A percentile compares a stretch with the other conserved stretches of the same genome.
Evolutionary conservation across 2,113 vertebrate genomes (phyloP).

Genomic region (Fulica atra): DNA sequence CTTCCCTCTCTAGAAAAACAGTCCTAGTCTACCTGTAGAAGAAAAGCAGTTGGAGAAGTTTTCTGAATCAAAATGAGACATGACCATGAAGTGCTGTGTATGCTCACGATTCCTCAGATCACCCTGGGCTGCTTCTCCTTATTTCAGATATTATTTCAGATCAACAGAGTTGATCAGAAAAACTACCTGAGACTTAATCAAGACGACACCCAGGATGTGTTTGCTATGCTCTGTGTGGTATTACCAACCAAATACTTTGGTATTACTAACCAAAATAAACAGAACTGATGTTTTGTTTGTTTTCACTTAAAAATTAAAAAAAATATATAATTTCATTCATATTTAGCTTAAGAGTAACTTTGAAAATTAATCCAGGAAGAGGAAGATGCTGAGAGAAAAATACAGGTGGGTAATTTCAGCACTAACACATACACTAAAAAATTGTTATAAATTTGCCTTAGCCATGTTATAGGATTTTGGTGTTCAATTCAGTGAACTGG

Average conservation of each 20-base stretch:
- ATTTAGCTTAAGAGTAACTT: neutral
- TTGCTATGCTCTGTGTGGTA: neutral
- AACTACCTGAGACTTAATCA: neutral
- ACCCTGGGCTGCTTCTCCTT: neutral
- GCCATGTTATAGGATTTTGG: neutral
- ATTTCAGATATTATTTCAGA: neutral
- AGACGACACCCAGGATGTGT: neutral
- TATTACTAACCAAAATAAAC: neutral
- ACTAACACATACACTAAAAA: neutral
- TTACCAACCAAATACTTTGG: no score
- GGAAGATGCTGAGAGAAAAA: neutral
- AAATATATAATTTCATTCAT: neutral
- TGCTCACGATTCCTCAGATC: neutral
- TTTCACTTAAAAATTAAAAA: neutral
- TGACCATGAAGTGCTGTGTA: neutral
- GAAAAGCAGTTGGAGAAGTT: neutral
- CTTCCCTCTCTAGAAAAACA: neutral
- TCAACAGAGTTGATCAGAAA: neutral
- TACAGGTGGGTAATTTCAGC: neutral
- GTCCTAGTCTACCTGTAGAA: neutral
- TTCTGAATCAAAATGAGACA: neutral
- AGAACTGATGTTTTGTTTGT: neutral
- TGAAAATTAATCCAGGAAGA: neutral
- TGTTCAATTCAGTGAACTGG: conserved; percentile 23
- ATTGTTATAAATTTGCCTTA: neutral